Base-by-base conservation (phyloP, 1,140 invertebrate species). In the Tetragnatha versicolor region DNA sequence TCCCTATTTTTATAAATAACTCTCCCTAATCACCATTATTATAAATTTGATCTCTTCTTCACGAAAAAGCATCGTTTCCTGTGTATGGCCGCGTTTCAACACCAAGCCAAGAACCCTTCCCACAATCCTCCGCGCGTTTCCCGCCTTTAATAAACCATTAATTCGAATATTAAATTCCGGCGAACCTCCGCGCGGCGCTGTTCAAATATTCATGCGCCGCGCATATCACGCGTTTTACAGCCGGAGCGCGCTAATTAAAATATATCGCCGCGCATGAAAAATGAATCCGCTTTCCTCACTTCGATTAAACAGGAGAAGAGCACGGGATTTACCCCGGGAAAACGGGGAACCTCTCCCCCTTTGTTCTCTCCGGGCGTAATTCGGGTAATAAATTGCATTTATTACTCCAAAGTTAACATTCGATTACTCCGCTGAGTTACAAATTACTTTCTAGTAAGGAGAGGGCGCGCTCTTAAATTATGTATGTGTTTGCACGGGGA, bases 311-410 rank as follows among this genome's bases (percentile, higher is more conserved):
- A 31, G 20, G 27, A 63, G 22, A 29, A n/a, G n/a, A 25, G 3
- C n/a, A n/a, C n/a, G 33, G 37, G n/a, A 22, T 47, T n/a, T 47
- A 47, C 47, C 47, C 47, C 29, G 47, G 47, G 63, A 37, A n/a
- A n/a, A 66, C 33, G 42, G n/a, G n/a, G n/a, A n/a, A n/a, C 47
- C 63, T 25, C 12, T 33, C n/a, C 5, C 6, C 25, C 29, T 5
- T 9, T n/a, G 4, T 10, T 20, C 49, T 14, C 5, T 27, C 63
- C 63, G 14, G 25, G 9, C 17, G 63, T 66, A 66, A 66, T 66
- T 66, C 63, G n/a, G 63, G 63, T 66, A 66, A 66, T 66, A 66
- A 66, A 66, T 66, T 66, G 63, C 63, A 47, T 66, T 66, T 66
- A 66, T 66, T 66, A 47, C 63, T 47, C 29, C 63, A 7, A 66